Base-by-base conservation (phyloP, 2,797 vertebrate genomes). In the Nasua narica region DNA sequence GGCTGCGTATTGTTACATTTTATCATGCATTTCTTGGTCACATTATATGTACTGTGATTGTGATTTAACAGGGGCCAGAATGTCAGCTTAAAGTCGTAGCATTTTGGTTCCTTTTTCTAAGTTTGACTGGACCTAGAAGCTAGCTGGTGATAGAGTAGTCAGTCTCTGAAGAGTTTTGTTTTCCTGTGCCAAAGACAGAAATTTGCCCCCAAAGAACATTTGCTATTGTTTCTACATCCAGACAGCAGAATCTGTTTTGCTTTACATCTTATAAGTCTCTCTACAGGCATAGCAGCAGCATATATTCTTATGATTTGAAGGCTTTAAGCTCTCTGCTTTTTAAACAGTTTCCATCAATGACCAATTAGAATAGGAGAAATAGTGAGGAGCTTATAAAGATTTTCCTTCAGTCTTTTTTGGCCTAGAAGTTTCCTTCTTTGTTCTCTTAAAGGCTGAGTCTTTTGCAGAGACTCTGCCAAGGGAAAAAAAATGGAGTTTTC, bases 361-460 rank as follows among this genome's bases (percentile, higher is more conserved):
- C 48, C 54, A 52, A 37, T 92, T 79, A 90, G 52, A 67, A 48
- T 90, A 92, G 67, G 76, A 91, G 14, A 83, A 97, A 62, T 91
- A 52, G 7, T 81, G 29, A 32, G 81, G 16, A 78, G 16, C 6
- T 79, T 92, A 65, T 77, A 74, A 91, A 60, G 43, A 95, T 67
- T 94, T 95, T 67, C 27, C 56, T 21, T 94, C 77, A 96, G 27
- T 97, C 11, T 27, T 92, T 95, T 95, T 79, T 93, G 81, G 90
- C 40, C 23, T 32, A 85, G 40, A 84, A 58, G 7, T 65, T 40
- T 79, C 43, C 25, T 70, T 16, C 78, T 94, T 96, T 96, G 70
- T 97, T 96, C 69, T 87, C 40, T 96, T 54, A 95, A 95, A 94
- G 40, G 52, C 65, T 60, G 72, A 79, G 46, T 77, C 50, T 91